Evolutionary conservation across 1,140 invertebrate species (phyloP).

Genomic region (Phymorhynchus buccinoides): DNA sequence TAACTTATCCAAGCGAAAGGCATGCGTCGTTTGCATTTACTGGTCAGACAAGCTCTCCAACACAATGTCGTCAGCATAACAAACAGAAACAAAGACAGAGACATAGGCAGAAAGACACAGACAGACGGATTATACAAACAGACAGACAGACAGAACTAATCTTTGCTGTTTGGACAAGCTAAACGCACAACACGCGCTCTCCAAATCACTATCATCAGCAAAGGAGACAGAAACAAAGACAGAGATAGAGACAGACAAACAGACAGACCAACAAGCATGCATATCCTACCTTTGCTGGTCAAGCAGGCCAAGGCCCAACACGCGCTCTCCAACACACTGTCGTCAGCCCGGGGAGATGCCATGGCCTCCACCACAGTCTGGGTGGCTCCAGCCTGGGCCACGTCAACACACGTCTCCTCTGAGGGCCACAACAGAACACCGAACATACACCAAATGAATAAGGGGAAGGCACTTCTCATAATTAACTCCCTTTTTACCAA

Average conservation of each 20-base stretch:
- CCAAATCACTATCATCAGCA: no score
- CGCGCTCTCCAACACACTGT: constrained; percentile 47
- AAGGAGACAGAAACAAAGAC: not conserved
- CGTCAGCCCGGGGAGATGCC: constrained; percentile 33
- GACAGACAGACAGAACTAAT: not conserved
- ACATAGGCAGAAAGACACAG: not conserved
- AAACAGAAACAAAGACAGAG: not conserved
- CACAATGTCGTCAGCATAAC: no score
- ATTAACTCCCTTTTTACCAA: no score
- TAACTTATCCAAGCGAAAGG: no score
- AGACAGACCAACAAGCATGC: not conserved
- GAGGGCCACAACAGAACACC: no score
- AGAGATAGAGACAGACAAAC: not conserved
- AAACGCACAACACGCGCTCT: no score
- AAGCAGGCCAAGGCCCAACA: constrained; percentile 59
- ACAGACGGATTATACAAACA: constrained; percentile 4
- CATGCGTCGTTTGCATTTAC: no score
- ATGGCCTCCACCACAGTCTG: constrained; percentile 46
- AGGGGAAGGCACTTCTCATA: no score
- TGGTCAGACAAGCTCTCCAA: no score
- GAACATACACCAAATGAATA: no score
- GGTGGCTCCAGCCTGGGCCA: constrained; percentile 53
- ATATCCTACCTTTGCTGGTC: constrained; percentile 48
- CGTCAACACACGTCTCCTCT: constrained; percentile 58
- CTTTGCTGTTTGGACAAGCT: no score